phyloP scores from a whole-genome alignment of 2,888 invertebrate species.

The Idaea biselata region DNA sequence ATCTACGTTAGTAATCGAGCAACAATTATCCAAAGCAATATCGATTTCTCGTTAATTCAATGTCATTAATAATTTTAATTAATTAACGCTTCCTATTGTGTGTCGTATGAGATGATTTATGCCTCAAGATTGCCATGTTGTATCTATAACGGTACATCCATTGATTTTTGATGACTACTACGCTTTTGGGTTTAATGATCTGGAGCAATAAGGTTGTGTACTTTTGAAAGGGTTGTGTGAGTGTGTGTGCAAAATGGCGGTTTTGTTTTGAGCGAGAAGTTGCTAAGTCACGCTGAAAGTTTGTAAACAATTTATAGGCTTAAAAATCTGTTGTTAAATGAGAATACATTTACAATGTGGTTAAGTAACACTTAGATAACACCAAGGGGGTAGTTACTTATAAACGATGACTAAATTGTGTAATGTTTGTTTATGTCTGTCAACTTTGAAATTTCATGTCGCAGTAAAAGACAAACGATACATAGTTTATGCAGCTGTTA shows the following conservation, averaged over 20 bases:
- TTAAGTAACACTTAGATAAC: too few relatives aligned
- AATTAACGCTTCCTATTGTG: constrained; percentile 51
- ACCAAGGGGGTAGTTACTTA: too few relatives aligned
- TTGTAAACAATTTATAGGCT: not conserved
- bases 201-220: not conserved
- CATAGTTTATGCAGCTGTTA: too few relatives aligned
- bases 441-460: too few relatives aligned
- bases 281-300: not conserved
- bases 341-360: too few relatives aligned
- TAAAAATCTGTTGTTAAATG: too few relatives aligned
- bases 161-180: constrained; percentile 16
- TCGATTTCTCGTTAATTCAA: constrained; percentile 72
- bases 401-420: too few relatives aligned
- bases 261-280: not conserved
- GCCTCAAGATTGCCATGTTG: constrained; percentile 40
- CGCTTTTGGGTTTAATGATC: constrained; percentile 17
- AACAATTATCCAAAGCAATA: constrained; percentile 34
- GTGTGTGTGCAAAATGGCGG: not conserved
- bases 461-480: too few relatives aligned
- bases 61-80: constrained; percentile 78
- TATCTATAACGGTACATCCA: constrained; percentile 17
- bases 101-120: constrained; percentile 69
- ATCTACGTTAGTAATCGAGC: constrained; percentile 30
- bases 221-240: not conserved
- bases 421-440: too few relatives aligned